A percentile compares a stretch with the other conserved stretches of the same genome.
These are phyloP conservation scores for Pinctada fucata DNA, from an alignment of 2,888 invertebrate genomes.

Conservation along the genomic window DNA sequence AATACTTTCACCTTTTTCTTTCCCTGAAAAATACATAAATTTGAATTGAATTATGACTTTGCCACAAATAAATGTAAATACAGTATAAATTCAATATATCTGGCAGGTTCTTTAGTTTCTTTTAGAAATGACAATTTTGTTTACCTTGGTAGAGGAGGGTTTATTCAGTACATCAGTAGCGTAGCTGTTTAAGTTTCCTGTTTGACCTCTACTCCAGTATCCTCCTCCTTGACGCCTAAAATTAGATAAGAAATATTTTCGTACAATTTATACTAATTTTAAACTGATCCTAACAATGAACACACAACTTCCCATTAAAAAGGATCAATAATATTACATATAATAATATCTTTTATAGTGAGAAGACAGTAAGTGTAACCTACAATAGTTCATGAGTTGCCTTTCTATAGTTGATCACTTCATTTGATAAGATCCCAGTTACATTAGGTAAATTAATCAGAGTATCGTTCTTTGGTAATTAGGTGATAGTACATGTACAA, in stretches of 20 bases:
- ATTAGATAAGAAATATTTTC: background rate
- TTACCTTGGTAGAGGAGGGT: conserved; percentile 40
- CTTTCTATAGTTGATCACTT: no score
- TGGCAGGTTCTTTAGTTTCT: background rate
- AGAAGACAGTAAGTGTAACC: no score
- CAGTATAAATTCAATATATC: background rate
- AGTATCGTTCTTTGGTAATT: no score
- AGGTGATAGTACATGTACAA: no score
- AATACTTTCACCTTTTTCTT: conserved; percentile 68
- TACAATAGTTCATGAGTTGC: no score
- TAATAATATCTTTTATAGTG: background rate
- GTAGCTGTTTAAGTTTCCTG: conserved; percentile 70
- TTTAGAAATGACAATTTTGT: background rate
- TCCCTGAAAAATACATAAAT: conserved; percentile 48
- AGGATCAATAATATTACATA: background rate
- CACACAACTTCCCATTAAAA: background rate
- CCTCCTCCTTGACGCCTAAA: conserved; percentile 69
- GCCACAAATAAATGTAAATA: background rate
- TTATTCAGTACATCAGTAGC: conserved; percentile 69
- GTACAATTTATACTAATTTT: no score
- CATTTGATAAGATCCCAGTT: no score
- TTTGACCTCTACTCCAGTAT: conserved; percentile 73
- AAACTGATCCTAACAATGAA: background rate
- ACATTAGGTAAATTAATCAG: no score
- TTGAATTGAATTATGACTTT: background rate